These are phyloP conservation scores for Sander lucioperca DNA, from an alignment of 2,113 vertebrate genomes.

Conservation along the genomic window DNA sequence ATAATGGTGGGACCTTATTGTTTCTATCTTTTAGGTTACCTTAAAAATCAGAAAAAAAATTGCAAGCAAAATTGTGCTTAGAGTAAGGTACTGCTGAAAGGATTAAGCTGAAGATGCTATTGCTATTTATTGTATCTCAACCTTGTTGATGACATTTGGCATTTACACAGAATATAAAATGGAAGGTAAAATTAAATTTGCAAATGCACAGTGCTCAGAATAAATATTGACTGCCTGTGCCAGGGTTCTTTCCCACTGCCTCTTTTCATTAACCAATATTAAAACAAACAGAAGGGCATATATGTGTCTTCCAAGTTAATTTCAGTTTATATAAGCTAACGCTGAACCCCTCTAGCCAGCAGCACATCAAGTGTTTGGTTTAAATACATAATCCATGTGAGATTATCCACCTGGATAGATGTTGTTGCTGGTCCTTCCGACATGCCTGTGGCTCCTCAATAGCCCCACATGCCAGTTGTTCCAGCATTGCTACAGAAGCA, in stretches of 20 bases:
- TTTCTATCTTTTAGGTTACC: not conserved
- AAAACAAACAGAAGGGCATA: slow-evolving; percentile 34
- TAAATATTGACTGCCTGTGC: slow-evolving; percentile 51
- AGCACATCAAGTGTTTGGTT: slow-evolving; percentile 40
- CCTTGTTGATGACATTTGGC: slow-evolving; percentile 42
- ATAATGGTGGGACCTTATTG: too few species aligned
- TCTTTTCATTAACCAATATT: slow-evolving; percentile 51
- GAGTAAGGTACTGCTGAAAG: not conserved
- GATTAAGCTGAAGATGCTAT: slow-evolving; percentile 21
- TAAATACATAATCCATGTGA: slow-evolving; percentile 37
- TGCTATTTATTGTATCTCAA: slow-evolving; percentile 4
- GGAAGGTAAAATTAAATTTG: slow-evolving; percentile 55
- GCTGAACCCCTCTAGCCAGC: slow-evolving; percentile 8
- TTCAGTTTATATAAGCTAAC: slow-evolving; percentile 12
- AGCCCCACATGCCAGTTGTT: not conserved
- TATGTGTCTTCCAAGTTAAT: not conserved
- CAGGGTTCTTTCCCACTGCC: slow-evolving; percentile 36
- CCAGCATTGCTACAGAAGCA: not conserved
- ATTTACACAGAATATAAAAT: slow-evolving; percentile 51
- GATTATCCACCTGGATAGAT: slow-evolving; percentile 41
- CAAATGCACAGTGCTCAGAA: slow-evolving; percentile 52
- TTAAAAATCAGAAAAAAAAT: slow-evolving; percentile 23
- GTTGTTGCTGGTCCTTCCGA: not conserved
- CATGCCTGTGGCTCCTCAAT: slow-evolving; percentile 11
- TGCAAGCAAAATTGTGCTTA: too few species aligned